Conservation (phyloP, 2,113 vertebrate species). For the Pionites leucogaster region DNA sequence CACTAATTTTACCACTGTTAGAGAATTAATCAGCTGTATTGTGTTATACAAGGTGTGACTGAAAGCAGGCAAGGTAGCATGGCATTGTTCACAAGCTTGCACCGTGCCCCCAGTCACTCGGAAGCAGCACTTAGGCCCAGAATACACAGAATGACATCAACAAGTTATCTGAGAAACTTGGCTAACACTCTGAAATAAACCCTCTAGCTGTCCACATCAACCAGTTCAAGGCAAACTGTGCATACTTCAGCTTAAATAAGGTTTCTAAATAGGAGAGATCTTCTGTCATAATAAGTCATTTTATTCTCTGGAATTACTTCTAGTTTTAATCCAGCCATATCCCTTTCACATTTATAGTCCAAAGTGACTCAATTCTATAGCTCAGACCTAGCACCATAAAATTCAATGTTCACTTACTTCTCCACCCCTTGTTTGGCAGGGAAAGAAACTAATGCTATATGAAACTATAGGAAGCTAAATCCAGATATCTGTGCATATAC, state of each 20-base stretch:
- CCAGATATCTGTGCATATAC: background rate
- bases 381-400: background rate
- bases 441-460: background rate
- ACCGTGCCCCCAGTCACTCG: background rate
- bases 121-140: background rate
- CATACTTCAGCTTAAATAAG: background rate
- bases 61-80: background rate
- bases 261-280: background rate
- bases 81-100: background rate
- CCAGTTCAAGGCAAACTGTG: background rate
- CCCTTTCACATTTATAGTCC: background rate
- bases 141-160: constrained; percentile 25
- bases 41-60: background rate
- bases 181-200: background rate
- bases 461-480: background rate
- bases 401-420: background rate
- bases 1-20: background rate
- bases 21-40: background rate
- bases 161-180: constrained; percentile 36
- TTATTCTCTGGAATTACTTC: background rate
- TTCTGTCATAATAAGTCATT: background rate
- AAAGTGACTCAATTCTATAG: background rate
- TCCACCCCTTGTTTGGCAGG: background rate
- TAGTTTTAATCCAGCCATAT: background rate
- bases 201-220: background rate